These are phyloP conservation scores for Lymantria monacha DNA, from an alignment of 2,888 invertebrate species.

Conservation along the genomic window DNA sequence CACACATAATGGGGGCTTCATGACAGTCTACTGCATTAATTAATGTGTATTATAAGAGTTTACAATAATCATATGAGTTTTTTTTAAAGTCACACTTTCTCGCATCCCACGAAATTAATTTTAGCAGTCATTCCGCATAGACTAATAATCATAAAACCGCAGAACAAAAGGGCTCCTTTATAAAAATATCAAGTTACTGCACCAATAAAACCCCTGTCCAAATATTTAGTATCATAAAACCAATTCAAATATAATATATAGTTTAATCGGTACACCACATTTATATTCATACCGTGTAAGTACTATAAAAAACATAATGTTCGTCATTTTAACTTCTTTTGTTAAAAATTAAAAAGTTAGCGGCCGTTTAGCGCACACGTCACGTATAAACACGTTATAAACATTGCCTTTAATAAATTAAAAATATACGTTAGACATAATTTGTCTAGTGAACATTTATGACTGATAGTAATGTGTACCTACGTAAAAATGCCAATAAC, in stretches of 20 bases:
- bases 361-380: constrained; percentile 61
- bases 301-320: constrained; percentile 72
- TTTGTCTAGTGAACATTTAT: constrained; percentile 35
- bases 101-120: constrained; percentile 38
- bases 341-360: constrained; percentile 69
- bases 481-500: constrained; percentile 34
- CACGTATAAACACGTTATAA: constrained; percentile 74
- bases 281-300: constrained; percentile 69
- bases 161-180: constrained; percentile 59
- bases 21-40: too few relatives aligned
- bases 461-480: constrained; percentile 1
- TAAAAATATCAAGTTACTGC: constrained; percentile 77
- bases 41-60: too few relatives aligned
- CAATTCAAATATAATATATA: constrained; percentile 77
- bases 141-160: constrained; percentile 68
- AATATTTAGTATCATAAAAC: constrained; percentile 80
- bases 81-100: constrained; percentile 21
- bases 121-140: constrained; percentile 77
- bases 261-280: constrained; percentile 70
- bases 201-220: constrained; percentile 77
- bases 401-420: constrained; percentile 68
- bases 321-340: constrained; percentile 73
- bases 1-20: too few relatives aligned
- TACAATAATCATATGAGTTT: constrained; percentile 6
- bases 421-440: constrained; percentile 51